Evolutionary conservation across 2,888 invertebrate species (phyloP).

Genomic region (Hyalella azteca): DNA sequence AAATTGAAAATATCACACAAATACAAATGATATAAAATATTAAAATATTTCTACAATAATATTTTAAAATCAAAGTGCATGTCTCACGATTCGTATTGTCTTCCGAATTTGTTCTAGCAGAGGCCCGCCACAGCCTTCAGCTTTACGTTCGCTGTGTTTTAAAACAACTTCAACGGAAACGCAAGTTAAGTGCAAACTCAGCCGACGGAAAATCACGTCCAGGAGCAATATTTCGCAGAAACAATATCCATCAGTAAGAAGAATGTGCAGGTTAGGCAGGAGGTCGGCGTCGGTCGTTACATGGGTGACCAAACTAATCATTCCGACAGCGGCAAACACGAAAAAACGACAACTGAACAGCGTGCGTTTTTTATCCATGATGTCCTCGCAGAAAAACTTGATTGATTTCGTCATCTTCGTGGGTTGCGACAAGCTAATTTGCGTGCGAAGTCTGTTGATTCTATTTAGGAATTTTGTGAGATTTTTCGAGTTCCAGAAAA

Average conservation of each 20-base stretch:
- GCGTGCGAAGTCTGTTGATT: not conserved
- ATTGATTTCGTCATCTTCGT: not conserved
- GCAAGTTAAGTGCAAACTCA: not conserved
- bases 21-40: no score
- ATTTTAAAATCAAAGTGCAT: no score
- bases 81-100: no score
- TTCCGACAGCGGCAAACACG: not conserved
- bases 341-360: not conserved
- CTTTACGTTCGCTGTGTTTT: no score
- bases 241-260: not conserved
- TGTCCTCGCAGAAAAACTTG: not conserved
- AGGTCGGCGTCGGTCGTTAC: not conserved
- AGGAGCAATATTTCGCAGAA: not conserved
- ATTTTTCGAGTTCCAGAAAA: not conserved
- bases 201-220: not conserved
- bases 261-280: not conserved
- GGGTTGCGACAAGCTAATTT: not conserved
- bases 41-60: no score
- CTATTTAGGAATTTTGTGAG: not conserved
- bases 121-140: no score
- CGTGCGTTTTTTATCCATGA: not conserved
- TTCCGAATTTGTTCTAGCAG: no score
- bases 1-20: no score
- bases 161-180: no score
- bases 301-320: not conserved